Evolutionary conservation across 2,888 invertebrate genomes (phyloP).

Genomic region (Xestia rhomboidea): DNA sequence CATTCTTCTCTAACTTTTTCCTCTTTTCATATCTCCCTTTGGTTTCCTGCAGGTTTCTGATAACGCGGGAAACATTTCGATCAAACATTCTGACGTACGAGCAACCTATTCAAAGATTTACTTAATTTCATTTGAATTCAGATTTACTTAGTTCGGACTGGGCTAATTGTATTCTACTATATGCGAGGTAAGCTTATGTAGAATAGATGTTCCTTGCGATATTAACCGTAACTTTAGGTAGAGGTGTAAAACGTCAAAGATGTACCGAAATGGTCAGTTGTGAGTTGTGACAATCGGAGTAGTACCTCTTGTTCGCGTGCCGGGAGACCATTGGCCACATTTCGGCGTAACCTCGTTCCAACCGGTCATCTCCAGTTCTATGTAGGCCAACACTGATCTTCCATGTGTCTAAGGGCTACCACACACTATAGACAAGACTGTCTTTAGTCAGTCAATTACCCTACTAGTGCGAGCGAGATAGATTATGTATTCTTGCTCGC

Average conservation of each 20-base stretch:
- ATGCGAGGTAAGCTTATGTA: neutral
- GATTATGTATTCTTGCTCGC: too few relatives aligned
- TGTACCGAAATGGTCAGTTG: neutral
- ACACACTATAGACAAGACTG: too few relatives aligned
- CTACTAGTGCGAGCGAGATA: too few relatives aligned
- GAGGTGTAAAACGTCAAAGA: neutral
- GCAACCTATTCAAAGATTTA: neutral
- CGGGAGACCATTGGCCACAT: slow-evolving; percentile 7
- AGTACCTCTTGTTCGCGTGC: neutral
- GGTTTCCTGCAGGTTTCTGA: neutral
- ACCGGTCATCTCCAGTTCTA: slow-evolving; percentile 1
- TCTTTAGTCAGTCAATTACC: too few relatives aligned
- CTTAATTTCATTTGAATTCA: neutral
- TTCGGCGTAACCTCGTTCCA: slow-evolving; percentile 12
- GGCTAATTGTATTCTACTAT: neutral
- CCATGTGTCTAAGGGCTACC: too few relatives aligned
- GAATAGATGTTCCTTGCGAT: neutral
- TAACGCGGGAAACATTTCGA: neutral
- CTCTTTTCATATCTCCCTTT: neutral
- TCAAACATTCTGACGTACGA: neutral
- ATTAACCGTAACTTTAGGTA: neutral
- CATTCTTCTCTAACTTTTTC: neutral
- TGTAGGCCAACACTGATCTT: slow-evolving; percentile 11
- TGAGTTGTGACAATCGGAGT: slow-evolving; percentile 9
- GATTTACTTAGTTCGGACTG: neutral